Percentiles rank a stretch among this genome's conserved stretches.
These are phyloP conservation scores for Tachystola acroxantha DNA, from an alignment of 2,888 invertebrate species.

Conservation along the genomic window DNA sequence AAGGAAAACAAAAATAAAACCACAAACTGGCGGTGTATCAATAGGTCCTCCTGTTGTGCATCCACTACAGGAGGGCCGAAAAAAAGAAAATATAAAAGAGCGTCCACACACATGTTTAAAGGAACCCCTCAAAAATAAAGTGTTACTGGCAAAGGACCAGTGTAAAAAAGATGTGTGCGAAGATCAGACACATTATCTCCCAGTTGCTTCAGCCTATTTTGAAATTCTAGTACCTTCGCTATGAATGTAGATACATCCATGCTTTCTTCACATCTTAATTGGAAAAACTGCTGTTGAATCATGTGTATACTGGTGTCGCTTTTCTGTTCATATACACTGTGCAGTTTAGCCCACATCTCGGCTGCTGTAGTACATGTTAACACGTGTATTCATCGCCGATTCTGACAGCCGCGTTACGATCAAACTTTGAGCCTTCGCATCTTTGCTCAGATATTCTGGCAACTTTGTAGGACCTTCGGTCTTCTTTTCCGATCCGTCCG, in stretches of 20 bases:
- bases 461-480: not conserved
- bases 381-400: not conserved
- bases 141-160: no score
- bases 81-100: no score
- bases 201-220: not conserved
- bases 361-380: not conserved
- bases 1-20: no score
- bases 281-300: conserved; percentile 1
- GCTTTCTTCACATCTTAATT: not conserved
- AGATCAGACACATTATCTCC: conserved; percentile 4
- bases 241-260: not conserved
- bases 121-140: no score
- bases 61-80: no score
- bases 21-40: no score
- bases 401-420: not conserved
- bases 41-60: no score
- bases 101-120: no score
- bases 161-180: no score
- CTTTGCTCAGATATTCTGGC: not conserved
- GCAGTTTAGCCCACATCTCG: not conserved
- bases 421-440: not conserved
- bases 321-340: not conserved
- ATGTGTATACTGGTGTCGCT: not conserved
- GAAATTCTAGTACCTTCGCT: conserved; percentile 1
- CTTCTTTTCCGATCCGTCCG: not conserved